Base-by-base conservation (phyloP, 2,888 invertebrate genomes). In the Eudemis profundana region DNA sequence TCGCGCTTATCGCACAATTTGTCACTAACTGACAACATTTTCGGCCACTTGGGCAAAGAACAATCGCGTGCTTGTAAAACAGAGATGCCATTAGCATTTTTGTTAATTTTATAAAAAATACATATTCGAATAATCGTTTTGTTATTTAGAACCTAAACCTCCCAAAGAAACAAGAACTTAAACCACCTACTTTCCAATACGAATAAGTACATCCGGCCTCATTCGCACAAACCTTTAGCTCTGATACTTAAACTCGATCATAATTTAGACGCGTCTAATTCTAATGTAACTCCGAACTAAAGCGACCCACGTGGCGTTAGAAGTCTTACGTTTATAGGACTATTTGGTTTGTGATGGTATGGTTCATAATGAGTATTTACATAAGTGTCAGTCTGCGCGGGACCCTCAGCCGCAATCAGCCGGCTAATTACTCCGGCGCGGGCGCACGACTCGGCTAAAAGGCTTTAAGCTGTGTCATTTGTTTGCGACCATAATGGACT, bases 361-460 rank as follows among this genome's bases (percentile, higher is more conserved):
- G 54, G 54, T 56, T 56, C 56, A 50, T 60, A 42, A 57, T 62
- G 54, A 49, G 50, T 46, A 57, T 61, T 57, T 64, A 66, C 65
- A 59, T 67, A 64, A 33, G 53, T 66, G 40, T 49, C 40, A 51
- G 61, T 69, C 67, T 67, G 67, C 17, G 47, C 50, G 61, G 29
- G 59, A 53, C 57, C 53, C 65, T 64, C 68, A 75, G 77, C 70
- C 73, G 83, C 86, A 85, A 85, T 85, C 83, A 82, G 81, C 60
- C 70, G 72, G 86, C 85, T 91, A 90, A 91, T 91, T 91, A 90
- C 87, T 82, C 67, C 77, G 69, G 72, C 84, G 84, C 82, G 79
- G 83, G 82, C 86, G 90, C 91, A 91, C 91, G 91, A 90, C 85
- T 89, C 82, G 74, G 81, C 86, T 90, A 87, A 90, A 91, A 90